These are phyloP conservation scores for Micropterix aruncella DNA, from an alignment of 2,888 invertebrate genomes.

Conservation along the genomic window DNA sequence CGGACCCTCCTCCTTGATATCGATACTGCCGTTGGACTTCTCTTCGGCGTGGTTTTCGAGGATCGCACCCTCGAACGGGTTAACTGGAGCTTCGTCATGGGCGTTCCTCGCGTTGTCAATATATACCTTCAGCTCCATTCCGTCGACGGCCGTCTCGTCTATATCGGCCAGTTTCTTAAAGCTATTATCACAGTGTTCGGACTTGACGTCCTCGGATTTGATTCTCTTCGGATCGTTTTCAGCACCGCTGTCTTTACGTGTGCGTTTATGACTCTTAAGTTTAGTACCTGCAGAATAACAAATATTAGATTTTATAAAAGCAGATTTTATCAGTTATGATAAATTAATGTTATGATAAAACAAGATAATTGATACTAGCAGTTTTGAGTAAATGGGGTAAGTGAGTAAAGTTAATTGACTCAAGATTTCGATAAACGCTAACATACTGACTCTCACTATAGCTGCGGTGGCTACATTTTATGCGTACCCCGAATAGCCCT, in stretches of 20 bases:
- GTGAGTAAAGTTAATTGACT: too few relatives aligned
- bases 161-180: slow-evolving; percentile 22
- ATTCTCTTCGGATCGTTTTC: slow-evolving; percentile 35
- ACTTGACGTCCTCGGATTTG: slow-evolving; percentile 23
- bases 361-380: too few relatives aligned
- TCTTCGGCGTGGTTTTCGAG: slow-evolving; percentile 19
- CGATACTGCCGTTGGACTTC: slow-evolving; percentile 14
- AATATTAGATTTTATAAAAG: too few relatives aligned
- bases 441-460: too few relatives aligned
- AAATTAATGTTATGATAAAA: too few relatives aligned
- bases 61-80: background rate
- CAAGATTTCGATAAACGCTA: too few relatives aligned
- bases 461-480: too few relatives aligned
- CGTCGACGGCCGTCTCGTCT: slow-evolving; percentile 36
- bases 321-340: too few relatives aligned
- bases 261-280: slow-evolving; percentile 22
- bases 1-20: slow-evolving; percentile 16
- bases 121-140: slow-evolving; percentile 34
- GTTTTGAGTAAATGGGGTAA: too few relatives aligned
- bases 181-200: slow-evolving; percentile 13
- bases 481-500: too few relatives aligned
- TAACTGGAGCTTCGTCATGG: background rate
- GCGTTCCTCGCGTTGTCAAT: slow-evolving; percentile 13
- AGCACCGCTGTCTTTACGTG: slow-evolving; percentile 43
- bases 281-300: slow-evolving; percentile 3